Base-by-base conservation (phyloP, 2,888 invertebrate genomes). In the Ophion obscuratus region DNA sequence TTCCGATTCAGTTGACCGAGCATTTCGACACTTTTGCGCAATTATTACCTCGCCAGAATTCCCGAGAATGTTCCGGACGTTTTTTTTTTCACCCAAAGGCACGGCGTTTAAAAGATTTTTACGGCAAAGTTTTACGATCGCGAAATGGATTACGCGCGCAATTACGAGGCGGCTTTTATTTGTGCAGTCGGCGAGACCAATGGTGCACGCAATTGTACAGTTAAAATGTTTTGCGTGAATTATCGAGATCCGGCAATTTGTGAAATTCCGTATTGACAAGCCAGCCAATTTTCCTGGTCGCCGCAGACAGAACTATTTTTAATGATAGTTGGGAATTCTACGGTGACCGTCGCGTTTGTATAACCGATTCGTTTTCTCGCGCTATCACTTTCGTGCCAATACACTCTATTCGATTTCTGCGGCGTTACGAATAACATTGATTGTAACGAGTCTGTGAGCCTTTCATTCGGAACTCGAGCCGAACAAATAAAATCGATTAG, bases 21-120 rank as follows among this genome's bases (percentile, higher is more conserved):
- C 36, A 27, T 68, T 44, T 68, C 20, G 40, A 20, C 17, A 68
- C 40, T 68, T 68, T 44, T 24, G 24, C 44, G 68, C 44, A 68
- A 44, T 68, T 68, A 68, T n/a, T n/a, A 17, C 14, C 27, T 24
- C 47, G 68, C 24, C 24, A 11, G 47, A 27, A 40, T 40, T 47
- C 11, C 47, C 24, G 24, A 4, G 68, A 14, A 2, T 20, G 14
- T 6, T 47, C 47, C 10, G 14, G 20, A 0, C 24, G 68, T 24
- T 24, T 24, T 24, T 44, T 44, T 47, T 44, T 68, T 47, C 44
- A 47, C 44, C 2, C 11, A 68, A 6, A 5, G 24, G 20, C 44
- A 68, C 11, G 14, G 11, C 67, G 44, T 67, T 40, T 7, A 44
- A 40, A 44, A 44, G 20, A 68, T 47, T 68, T 68, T 68, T 2